phyloP scores from a whole-genome alignment of 2,797 vertebrate genomes.

The Gouania willdenowi region DNA sequence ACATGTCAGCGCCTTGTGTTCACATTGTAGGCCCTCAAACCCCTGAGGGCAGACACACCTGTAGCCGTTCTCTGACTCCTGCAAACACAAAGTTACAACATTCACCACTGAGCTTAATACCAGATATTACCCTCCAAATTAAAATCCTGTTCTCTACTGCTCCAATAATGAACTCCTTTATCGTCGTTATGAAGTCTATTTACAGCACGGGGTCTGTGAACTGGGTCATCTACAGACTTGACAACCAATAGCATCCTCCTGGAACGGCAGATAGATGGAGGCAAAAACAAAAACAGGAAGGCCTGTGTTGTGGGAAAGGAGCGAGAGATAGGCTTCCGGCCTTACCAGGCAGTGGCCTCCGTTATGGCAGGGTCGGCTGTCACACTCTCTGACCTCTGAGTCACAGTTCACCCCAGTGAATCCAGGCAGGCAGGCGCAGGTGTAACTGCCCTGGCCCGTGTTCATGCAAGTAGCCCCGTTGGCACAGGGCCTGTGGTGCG shows the following conservation, averaged over 20 bases:
- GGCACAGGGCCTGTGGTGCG: slow-evolving; percentile 91
- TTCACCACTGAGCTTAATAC: no score
- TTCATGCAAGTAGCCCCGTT: slow-evolving; percentile 96
- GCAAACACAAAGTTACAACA: slow-evolving; percentile 29
- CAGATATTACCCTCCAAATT: no score
- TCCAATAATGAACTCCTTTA: slow-evolving; percentile 45
- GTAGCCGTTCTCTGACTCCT: slow-evolving; percentile 88
- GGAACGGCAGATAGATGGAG: slow-evolving; percentile 62
- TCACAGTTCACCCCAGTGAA: slow-evolving; percentile 90
- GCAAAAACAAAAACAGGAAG: slow-evolving; percentile 82
- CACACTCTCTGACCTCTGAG: slow-evolving; percentile 90
- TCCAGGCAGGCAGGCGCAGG: slow-evolving; percentile 89
- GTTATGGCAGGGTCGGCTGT: slow-evolving; percentile 91
- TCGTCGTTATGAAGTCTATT: slow-evolving; percentile 64
- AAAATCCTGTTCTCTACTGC: slow-evolving; percentile 44
- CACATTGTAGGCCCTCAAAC: slow-evolving; percentile 89
- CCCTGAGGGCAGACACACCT: slow-evolving; percentile 86
- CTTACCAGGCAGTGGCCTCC: slow-evolving; percentile 93
- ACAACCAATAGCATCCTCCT: slow-evolving; percentile 75
- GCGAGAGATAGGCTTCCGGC: slow-evolving; percentile 66
- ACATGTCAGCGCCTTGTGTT: slow-evolving; percentile 86
- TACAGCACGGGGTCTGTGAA: slow-evolving; percentile 67
- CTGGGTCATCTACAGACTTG: slow-evolving; percentile 70
- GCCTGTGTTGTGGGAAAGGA: slow-evolving; percentile 76
- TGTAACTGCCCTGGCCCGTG: slow-evolving; percentile 95